Evolutionary conservation across 2,113 vertebrate genomes (phyloP), one percentile per base, ranked within the genome.

Genomic region (Eretmochelys imbricata): DNA sequence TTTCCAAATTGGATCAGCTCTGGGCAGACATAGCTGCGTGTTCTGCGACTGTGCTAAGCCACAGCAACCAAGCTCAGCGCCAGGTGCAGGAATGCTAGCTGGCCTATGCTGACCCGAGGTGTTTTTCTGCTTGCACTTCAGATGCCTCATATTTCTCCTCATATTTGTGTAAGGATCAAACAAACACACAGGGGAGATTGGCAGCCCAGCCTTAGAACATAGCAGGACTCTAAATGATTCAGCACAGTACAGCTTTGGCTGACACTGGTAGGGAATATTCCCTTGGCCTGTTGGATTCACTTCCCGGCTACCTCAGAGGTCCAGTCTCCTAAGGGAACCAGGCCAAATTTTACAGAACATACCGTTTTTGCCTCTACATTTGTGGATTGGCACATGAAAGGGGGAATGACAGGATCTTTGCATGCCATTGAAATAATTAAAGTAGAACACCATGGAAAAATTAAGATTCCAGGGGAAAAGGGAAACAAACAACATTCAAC

Each of bases 101-200:
- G 50, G 11, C 54, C 81, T 55, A 51, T 49, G 75, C 46, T 59
- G 9, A 5, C 9, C 13, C 6, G 27, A 2, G 69, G 42, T 49
- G 49, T 69, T 10, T 12, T 85, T 91, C 62, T 55, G 20, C 22
- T 69, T 79, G 11, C 5, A 7, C 12, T 79, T 4, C 24, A 54
- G 9, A 1, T 24, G 8, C 53, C 54, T 10, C 22, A 5, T 54
- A 6, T 54, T 49, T 27, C 31, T 83, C 12, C 55, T 42, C 42
- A 42, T 42, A 42, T 42, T 42, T 42, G 1, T 0, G 13, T 49
- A 14, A 87, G 22, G 69, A 57, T 80, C 22, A 92, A 87, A 19
- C 1, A 2, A 46, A 24, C 0, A 0, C 42, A 87, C 38, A 48
- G 12, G 35, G 5, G 14, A 57, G n/a, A 35, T 0, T 0, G 1